Conservation (phyloP, 2,113 vertebrate genomes). For the Cryptotis parvus region DNA sequence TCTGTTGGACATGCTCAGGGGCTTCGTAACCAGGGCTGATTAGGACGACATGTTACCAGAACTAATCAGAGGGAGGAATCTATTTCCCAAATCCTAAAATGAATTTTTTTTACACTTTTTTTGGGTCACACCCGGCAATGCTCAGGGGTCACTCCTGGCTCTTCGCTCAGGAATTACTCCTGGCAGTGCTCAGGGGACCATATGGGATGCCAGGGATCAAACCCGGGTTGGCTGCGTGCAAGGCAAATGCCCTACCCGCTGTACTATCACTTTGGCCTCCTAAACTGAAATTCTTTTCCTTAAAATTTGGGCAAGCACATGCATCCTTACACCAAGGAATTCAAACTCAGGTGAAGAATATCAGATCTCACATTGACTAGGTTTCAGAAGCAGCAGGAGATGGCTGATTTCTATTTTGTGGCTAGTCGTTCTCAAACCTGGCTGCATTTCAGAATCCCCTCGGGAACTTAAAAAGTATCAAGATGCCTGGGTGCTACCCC, state of each 20-base stretch:
- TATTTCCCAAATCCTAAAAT: not conserved
- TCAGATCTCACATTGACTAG: not conserved
- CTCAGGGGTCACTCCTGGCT: too few relatives aligned
- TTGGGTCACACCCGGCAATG: too few relatives aligned
- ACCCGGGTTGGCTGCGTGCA: too few relatives aligned
- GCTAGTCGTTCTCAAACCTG: conserved; percentile 20
- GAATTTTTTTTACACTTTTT: too few relatives aligned
- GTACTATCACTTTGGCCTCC: too few relatives aligned
- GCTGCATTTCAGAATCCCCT: conserved; percentile 49
- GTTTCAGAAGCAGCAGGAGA: not conserved
- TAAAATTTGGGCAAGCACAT: conserved; percentile 3
- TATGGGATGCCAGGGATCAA: too few relatives aligned
- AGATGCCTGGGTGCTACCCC: not conserved
- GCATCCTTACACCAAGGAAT: not conserved
- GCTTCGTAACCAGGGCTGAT: not conserved
- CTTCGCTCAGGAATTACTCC: too few relatives aligned
- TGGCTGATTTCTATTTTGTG: conserved; percentile 9
- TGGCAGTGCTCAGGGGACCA: too few relatives aligned
- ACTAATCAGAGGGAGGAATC: not conserved
- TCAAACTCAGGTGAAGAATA: conserved; percentile 34
- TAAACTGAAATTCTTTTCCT: not conserved
- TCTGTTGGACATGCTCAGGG: not conserved
- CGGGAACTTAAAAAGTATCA: conserved; percentile 54
- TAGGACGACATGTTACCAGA: not conserved
- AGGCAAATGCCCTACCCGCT: too few relatives aligned